Evolutionary conservation across 2,113 vertebrate genomes (phyloP).

Genomic region (Corythornis madagascariensis): DNA sequence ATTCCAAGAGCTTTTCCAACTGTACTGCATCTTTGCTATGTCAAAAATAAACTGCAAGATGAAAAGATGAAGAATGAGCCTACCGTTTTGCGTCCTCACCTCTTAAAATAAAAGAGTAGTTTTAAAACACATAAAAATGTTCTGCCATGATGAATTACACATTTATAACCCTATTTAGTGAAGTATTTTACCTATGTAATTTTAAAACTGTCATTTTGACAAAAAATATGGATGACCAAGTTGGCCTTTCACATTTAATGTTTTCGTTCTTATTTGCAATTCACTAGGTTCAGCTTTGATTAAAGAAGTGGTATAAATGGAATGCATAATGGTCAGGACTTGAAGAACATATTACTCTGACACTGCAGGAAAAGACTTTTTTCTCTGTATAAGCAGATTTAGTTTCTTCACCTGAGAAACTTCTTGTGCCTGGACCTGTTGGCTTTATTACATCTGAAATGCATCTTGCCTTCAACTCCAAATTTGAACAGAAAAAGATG

Average conservation of each 20-base stretch:
- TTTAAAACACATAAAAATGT: conserved; percentile 75
- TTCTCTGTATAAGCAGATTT: conserved; percentile 55
- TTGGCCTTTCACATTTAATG: conserved; percentile 81
- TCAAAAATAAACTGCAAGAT: conserved; percentile 49
- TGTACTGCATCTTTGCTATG: background rate
- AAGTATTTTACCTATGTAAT: conserved; percentile 80
- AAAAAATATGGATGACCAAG: conserved; percentile 80
- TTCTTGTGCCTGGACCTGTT: conserved; percentile 32
- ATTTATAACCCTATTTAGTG: conserved; percentile 80
- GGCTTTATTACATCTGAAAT: conserved; percentile 40
- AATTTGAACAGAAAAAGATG: conserved; percentile 25
- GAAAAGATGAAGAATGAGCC: conserved; percentile 68
- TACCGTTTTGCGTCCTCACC: conserved; percentile 55
- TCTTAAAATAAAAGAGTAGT: conserved; percentile 76
- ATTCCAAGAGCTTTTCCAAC: conserved; percentile 47
- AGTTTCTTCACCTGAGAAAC: conserved; percentile 64
- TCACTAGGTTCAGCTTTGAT: conserved; percentile 77
- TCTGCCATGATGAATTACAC: conserved; percentile 77
- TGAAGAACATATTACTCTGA: conserved; percentile 63
- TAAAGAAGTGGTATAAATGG: conserved; percentile 71
- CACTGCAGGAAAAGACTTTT: conserved; percentile 46
- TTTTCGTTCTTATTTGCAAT: conserved; percentile 79
- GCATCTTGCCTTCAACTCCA: conserved; percentile 23
- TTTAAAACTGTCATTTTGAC: conserved; percentile 82
- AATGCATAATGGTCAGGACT: conserved; percentile 67